These are phyloP conservation scores for Hydraecia micacea DNA, from an alignment of 2,888 invertebrate species.

Conservation along the genomic window DNA sequence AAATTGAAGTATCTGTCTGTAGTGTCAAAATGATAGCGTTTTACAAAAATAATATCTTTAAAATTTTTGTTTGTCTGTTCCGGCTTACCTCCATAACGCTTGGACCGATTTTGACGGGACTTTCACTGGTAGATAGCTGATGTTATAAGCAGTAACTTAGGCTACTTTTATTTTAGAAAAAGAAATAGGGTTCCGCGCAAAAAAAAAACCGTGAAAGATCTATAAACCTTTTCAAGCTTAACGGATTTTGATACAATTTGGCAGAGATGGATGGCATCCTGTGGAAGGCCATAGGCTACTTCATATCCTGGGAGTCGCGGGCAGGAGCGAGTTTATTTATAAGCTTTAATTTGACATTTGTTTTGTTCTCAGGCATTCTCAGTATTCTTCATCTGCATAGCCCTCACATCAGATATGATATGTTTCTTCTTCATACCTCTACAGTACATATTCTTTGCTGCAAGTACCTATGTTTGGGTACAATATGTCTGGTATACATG, in stretches of 20 bases:
- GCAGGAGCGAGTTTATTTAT: neutral
- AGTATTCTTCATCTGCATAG: conserved; percentile 99
- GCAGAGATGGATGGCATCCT: neutral
- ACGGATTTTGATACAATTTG: neutral
- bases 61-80: too few relatives aligned
- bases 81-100: too few relatives aligned
- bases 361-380: conserved; percentile 96
- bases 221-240: neutral
- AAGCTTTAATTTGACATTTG: conserved; percentile 6
- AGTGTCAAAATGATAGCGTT: too few relatives aligned
- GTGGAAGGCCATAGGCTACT: neutral
- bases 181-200: neutral
- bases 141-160: neutral
- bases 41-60: neutral
- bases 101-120: too few relatives aligned
- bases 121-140: neutral
- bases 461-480: conserved; percentile 99
- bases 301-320: neutral
- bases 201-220: neutral
- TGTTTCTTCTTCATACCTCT: conserved; percentile 99
- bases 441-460: conserved; percentile 99
- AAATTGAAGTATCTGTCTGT: too few relatives aligned
- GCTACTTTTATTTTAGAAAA: neutral
- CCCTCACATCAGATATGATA: conserved; percentile 99
- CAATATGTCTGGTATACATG: conserved; percentile 99